Conservation (phyloP, 2,113 vertebrate species). For the Scomber scombrus region DNA sequence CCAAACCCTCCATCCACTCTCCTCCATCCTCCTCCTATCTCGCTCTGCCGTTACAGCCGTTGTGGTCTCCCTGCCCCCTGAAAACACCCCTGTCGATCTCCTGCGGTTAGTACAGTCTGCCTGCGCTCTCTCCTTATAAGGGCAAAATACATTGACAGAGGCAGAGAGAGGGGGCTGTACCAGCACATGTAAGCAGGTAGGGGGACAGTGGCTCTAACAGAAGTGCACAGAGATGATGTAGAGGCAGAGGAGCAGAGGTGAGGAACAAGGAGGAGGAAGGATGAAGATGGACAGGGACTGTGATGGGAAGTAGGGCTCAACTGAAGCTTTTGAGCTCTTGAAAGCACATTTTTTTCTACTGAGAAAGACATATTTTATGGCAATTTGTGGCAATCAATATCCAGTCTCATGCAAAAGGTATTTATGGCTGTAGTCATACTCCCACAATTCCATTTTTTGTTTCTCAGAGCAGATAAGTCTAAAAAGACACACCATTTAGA, state of each 20-base stretch:
- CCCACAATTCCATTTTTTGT: not conserved
- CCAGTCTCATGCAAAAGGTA: not conserved
- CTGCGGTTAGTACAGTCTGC: slow-evolving; percentile 83
- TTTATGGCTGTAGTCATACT: not conserved
- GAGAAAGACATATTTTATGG: not conserved
- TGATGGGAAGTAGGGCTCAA: slow-evolving; percentile 18
- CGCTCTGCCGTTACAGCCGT: slow-evolving; percentile 21
- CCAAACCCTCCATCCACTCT: not conserved
- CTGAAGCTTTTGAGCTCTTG: slow-evolving; percentile 5
- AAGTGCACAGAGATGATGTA: slow-evolving; percentile 53
- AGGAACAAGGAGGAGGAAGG: slow-evolving; percentile 36
- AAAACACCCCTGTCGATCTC: slow-evolving; percentile 78
- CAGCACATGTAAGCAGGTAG: slow-evolving; percentile 80
- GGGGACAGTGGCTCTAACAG: slow-evolving; percentile 64
- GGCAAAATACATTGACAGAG: slow-evolving; percentile 87
- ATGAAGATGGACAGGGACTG: slow-evolving; percentile 39
- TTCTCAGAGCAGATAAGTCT: not conserved
- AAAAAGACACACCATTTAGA: not conserved
- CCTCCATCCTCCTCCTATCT: slow-evolving; percentile 51
- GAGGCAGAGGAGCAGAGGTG: slow-evolving; percentile 49
- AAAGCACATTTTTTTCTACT: slow-evolving; percentile 5
- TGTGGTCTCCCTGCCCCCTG: slow-evolving; percentile 60
- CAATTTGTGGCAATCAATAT: not conserved
- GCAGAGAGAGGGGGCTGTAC: slow-evolving; percentile 77
- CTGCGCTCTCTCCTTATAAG: slow-evolving; percentile 88